These are phyloP conservation scores for Alaudala cheleensis DNA, from an alignment of 2,113 vertebrate genomes.

Conservation along the genomic window DNA sequence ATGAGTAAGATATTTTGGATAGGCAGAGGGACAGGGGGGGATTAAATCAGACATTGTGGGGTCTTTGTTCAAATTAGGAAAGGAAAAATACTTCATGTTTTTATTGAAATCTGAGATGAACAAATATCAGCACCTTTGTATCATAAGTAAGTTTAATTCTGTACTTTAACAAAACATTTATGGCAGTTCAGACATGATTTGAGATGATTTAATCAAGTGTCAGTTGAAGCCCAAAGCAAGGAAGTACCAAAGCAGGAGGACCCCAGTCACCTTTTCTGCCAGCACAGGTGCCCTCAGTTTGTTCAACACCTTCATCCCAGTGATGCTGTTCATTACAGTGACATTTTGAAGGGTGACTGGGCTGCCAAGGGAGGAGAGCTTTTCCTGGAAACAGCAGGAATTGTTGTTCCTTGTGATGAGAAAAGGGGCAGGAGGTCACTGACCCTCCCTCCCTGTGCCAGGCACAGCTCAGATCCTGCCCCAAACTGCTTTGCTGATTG, in stretches of 20 bases:
- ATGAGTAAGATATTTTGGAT: not conserved
- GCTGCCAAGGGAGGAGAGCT: not conserved
- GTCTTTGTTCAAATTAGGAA: not conserved
- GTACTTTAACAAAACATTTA: not conserved
- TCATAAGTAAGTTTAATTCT: not conserved
- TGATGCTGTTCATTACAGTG: rapidly evolving
- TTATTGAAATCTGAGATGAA: not conserved
- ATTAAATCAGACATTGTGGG: not conserved
- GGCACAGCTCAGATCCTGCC: not conserved
- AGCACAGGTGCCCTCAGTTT: not conserved
- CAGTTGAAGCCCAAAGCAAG: not conserved
- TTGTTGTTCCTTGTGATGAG: not conserved
- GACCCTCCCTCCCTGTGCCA: rapidly evolving
- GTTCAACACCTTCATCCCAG: not conserved
- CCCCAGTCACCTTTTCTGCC: not conserved
- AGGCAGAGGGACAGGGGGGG: not conserved
- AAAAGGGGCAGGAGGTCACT: not conserved
- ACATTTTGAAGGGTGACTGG: not conserved
- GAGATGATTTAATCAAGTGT: rapidly evolving
- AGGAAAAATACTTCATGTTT: not conserved
- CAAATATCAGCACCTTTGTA: not conserved
- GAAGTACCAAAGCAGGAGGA: not conserved
- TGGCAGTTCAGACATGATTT: not conserved
- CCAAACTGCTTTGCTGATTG: not conserved
- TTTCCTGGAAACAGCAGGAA: not conserved